phyloP scores from a whole-genome alignment of 2,113 vertebrate species.

The Apistogramma diplotaenia region DNA sequence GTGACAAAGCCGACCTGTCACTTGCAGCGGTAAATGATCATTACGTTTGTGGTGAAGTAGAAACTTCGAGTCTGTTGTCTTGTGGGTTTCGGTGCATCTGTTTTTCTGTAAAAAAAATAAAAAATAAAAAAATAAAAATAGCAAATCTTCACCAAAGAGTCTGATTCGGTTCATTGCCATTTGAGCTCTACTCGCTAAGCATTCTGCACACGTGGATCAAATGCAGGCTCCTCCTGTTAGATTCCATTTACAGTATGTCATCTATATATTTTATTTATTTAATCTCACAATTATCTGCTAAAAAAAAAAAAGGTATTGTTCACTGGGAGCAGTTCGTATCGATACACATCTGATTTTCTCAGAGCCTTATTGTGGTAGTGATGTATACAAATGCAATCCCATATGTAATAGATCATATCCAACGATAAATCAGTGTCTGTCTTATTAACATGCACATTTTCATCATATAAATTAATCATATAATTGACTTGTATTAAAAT shows the following conservation, averaged over 20 bases:
- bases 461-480: background rate
- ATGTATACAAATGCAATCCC: rapidly evolving
- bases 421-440: no score
- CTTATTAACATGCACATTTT: no score
- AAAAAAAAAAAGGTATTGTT: background rate
- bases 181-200: background rate
- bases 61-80: slow-evolving; percentile 31
- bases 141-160: background rate
- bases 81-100: slow-evolving; percentile 24
- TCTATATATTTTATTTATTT: background rate
- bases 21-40: slow-evolving; percentile 53
- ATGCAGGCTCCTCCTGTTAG: background rate
- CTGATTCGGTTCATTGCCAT: background rate
- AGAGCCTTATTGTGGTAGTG: background rate
- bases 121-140: no score
- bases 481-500: no score
- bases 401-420: background rate
- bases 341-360: background rate
- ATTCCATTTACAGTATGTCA: background rate
- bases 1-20: slow-evolving; percentile 64
- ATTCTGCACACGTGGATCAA: background rate
- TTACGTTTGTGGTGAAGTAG: slow-evolving; percentile 29
- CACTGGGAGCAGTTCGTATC: background rate
- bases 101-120: background rate
- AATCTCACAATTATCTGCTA: background rate